These are phyloP conservation scores for Enteromius thamalakanensis DNA, from an alignment of 2,797 vertebrate genomes.

Conservation along the genomic window DNA sequence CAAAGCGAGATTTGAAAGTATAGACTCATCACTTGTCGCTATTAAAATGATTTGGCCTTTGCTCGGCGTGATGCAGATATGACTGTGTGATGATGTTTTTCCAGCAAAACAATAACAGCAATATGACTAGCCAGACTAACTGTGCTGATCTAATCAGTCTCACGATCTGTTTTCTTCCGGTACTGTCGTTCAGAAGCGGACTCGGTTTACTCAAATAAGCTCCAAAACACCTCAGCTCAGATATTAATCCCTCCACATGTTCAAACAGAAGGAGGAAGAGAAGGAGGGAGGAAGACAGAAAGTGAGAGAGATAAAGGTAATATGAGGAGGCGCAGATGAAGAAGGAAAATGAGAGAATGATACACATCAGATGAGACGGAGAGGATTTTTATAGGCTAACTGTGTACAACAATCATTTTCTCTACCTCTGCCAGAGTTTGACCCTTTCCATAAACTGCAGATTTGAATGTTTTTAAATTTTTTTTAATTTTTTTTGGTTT, in stretches of 20 bases:
- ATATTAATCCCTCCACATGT: conserved; percentile 46
- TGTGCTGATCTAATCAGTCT: conserved; percentile 33
- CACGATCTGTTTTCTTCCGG: conserved; percentile 38
- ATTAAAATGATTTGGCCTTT: conserved; percentile 29
- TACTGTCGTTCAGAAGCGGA: conserved; percentile 8
- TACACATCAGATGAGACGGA: conserved; percentile 59
- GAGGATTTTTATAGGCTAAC: conserved; percentile 12
- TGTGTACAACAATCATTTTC: not conserved
- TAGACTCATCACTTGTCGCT: conserved; percentile 37
- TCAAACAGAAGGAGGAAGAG: conserved; percentile 35
- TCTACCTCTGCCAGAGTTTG: not conserved
- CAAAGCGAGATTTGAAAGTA: not conserved
- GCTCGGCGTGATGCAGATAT: conserved; percentile 17
- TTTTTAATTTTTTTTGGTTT: not conserved
- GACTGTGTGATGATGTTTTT: conserved; percentile 26
- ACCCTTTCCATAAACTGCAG: not conserved
- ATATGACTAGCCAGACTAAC: conserved; percentile 34
- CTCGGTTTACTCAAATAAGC: conserved; percentile 36
- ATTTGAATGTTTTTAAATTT: not conserved
- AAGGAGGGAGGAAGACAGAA: not conserved
- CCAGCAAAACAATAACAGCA: conserved; percentile 41
- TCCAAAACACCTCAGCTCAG: conserved; percentile 43
- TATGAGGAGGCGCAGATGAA: conserved; percentile 41
- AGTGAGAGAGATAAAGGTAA: conserved; percentile 61
- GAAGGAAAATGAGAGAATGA: conserved; percentile 39